Conservation (phyloP, 2,888 invertebrate species). For the Ornithoptera alexandrae region DNA sequence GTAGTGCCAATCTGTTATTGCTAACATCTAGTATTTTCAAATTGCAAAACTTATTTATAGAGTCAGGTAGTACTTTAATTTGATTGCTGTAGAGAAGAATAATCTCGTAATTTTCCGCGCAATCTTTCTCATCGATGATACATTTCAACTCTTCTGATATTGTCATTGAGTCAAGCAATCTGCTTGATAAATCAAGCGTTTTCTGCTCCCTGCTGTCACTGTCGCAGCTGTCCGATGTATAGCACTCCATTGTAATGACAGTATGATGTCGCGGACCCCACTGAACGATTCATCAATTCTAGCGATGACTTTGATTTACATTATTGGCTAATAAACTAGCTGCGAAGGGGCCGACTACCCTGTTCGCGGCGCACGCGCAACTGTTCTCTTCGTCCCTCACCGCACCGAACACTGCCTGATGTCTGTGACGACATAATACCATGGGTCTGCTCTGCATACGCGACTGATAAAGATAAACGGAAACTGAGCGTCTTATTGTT, state of each 20-base stretch:
- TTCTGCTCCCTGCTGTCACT: conserved; percentile 86
- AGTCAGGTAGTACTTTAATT: conserved; percentile 83
- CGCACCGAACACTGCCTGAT: conserved; percentile 28
- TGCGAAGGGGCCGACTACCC: conserved; percentile 39
- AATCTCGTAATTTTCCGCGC: conserved; percentile 82
- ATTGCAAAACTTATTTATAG: conserved; percentile 84
- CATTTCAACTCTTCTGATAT: conserved; percentile 80
- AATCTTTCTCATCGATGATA: conserved; percentile 81
- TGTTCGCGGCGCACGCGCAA: conserved; percentile 70
- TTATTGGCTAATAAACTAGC: conserved; percentile 41
- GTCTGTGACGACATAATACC: conserved; percentile 22
- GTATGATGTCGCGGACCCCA: conserved; percentile 17
- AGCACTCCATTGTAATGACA: conserved; percentile 83
- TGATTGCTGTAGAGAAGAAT: conserved; percentile 93
- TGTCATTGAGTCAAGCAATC: conserved; percentile 79
- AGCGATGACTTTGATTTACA: conserved; percentile 44
- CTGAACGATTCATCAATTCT: conserved; percentile 31
- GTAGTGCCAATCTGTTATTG: conserved; percentile 87
- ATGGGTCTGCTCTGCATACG: conserved; percentile 17
- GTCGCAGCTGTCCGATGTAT: conserved; percentile 91
- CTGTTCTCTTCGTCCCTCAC: conserved; percentile 42
- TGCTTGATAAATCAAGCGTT: conserved; percentile 82
- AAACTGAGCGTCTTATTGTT: conserved; percentile 4
- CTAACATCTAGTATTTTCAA: conserved; percentile 92
- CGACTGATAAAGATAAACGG: conserved; percentile 27